Base-by-base conservation (phyloP, 2,113 vertebrate species). In the Pomatorhinus ruficollis region DNA sequence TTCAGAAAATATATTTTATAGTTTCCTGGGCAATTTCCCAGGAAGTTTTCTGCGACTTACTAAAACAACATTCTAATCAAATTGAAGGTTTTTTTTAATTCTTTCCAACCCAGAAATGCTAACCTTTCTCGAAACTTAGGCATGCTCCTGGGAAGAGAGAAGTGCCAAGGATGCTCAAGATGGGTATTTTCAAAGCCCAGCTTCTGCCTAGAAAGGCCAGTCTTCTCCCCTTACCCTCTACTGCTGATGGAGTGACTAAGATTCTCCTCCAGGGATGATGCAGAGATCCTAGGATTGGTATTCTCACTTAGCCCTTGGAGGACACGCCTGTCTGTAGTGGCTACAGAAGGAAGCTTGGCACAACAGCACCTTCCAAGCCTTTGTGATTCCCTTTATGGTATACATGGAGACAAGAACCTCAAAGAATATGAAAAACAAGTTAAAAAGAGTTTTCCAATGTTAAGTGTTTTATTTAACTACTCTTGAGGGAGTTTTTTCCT, bases 261-360 rank as follows among this genome's bases (percentile, higher is more conserved):
- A 47, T 15, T 69, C 12, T 81, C 16, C 14, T 61, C 31, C 14
- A 45, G 23, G 10, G 20, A 17, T 28, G 19, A n/a, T 45, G 14
- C 22, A 50, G 45, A 82, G 7, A 30, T 70, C 20, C 31, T 16
- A 15, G 57, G 17, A 17, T 1, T 49, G 10, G 1, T 6, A 18
- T 78, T 20, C 17, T 49, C 65, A 18, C 7, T 40, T 31, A 25
- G 33, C 8, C 12, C 37, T 57, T 70, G 68, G 15, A 77, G 10
- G 18, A 53, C 11, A 13, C 0, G 0, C 28, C 10, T 78, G 2
- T 45, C 18, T 66, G 0, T 16, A 28, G 4, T 42, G 60, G 59
- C 37, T 15, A 23, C 15, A 16, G 45, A 68, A 70, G 23, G 28
- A 78, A 50, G 1, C 28, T 37, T 68, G 44, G 10, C 25, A 80